A percentile compares a stretch with the other conserved stretches of the same genome.
Conservation (phyloP, 2,888 invertebrate species). For the Tachina grossa region DNA sequence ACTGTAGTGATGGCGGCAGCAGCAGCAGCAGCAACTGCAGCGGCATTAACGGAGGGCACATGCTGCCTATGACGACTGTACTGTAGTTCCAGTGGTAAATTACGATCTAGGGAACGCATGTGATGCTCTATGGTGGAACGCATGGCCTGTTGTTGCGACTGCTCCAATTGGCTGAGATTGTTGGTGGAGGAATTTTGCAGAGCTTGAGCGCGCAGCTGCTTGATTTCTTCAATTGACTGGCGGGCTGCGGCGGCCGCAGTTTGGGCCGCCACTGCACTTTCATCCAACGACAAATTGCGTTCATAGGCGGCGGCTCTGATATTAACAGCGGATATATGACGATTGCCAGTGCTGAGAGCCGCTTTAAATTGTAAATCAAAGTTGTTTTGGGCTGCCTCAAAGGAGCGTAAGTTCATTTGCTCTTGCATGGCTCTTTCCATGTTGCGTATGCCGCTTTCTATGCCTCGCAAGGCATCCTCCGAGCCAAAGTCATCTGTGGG, state of each 20-base stretch:
- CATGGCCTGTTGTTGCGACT: conserved; percentile 78
- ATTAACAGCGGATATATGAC: conserved; percentile 77
- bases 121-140: conserved; percentile 82
- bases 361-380: conserved; percentile 79
- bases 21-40: conserved; percentile 1
- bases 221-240: conserved; percentile 80
- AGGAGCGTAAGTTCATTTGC: conserved; percentile 81
- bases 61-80: conserved; percentile 82
- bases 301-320: conserved; percentile 78
- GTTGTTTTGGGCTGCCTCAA: conserved; percentile 80
- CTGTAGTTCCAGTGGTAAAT: conserved; percentile 82
- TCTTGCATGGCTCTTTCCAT: conserved; percentile 83
- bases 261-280: conserved; percentile 71
- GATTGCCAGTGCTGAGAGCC: conserved; percentile 73
- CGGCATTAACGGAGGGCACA: conserved; percentile 55
- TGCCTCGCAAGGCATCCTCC: conserved; percentile 82
- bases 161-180: conserved; percentile 70
- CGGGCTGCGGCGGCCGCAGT: conserved; percentile 78
- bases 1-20: not conserved
- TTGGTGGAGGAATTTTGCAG: conserved; percentile 73
- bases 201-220: conserved; percentile 79
- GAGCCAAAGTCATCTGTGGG: conserved; percentile 82
- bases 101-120: conserved; percentile 83
- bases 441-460: conserved; percentile 82
- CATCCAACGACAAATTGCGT: conserved; percentile 80